These are phyloP conservation scores for Drosophila leonis DNA, from an alignment of 2,888 invertebrate species.

Conservation along the genomic window DNA sequence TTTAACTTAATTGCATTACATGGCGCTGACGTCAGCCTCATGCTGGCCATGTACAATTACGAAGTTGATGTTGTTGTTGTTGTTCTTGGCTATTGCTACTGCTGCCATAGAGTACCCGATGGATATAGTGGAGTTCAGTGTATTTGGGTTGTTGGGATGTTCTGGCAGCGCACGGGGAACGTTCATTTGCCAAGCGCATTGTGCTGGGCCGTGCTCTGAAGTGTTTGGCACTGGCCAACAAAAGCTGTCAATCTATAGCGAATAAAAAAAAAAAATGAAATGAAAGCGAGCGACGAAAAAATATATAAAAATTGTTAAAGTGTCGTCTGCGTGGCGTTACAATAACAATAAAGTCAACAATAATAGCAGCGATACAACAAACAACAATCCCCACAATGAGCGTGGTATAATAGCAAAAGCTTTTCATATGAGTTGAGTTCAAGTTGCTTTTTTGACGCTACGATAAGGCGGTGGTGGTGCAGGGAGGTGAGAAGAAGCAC, in stretches of 20 bases:
- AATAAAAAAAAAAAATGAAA: constrained; percentile 37
- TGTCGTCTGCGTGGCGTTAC: constrained; percentile 72
- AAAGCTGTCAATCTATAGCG: constrained; percentile 67
- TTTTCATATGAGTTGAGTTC: constrained; percentile 73
- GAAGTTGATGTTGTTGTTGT: constrained; percentile 13
- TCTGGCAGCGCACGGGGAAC: constrained; percentile 39
- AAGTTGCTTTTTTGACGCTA: constrained; percentile 33
- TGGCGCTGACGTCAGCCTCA: constrained; percentile 35
- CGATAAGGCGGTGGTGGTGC: neutral
- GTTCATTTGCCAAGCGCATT: constrained; percentile 71
- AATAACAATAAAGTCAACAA: constrained; percentile 76
- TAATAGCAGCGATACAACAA: constrained; percentile 58
- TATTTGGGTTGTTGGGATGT: constrained; percentile 34
- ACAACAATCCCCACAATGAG: constrained; percentile 59
- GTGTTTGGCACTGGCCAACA: constrained; percentile 74
- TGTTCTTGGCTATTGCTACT: constrained; percentile 8
- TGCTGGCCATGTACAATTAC: constrained; percentile 20
- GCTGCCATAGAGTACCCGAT: constrained; percentile 37
- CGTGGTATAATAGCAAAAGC: constrained; percentile 70
- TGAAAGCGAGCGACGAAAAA: constrained; percentile 11
- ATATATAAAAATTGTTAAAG: constrained; percentile 63
- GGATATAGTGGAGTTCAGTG: constrained; percentile 14
- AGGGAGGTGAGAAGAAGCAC: neutral
- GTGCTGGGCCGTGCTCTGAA: constrained; percentile 60
- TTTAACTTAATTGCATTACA: constrained; percentile 70